These are phyloP conservation scores for Protaetia brevitarsis DNA, from an alignment of 1,140 invertebrate species.

Conservation along the genomic window DNA sequence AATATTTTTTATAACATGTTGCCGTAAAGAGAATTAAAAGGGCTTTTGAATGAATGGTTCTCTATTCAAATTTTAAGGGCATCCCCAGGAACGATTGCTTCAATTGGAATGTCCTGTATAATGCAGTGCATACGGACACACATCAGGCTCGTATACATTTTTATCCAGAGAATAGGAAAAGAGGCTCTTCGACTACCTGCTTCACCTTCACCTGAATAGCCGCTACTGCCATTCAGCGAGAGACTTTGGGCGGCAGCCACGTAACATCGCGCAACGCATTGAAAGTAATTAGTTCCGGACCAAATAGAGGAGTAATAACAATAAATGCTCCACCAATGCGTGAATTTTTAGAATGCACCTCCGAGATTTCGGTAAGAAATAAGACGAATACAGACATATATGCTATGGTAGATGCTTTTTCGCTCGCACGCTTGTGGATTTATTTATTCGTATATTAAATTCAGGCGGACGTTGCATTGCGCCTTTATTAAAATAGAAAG, in stretches of 20 bases:
- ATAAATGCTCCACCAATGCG: not conserved
- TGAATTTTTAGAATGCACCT: not conserved
- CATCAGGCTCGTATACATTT: too few relatives aligned
- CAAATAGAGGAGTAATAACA: not conserved
- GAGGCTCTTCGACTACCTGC: too few relatives aligned
- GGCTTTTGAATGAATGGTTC: too few relatives aligned
- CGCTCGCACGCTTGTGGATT: not conserved
- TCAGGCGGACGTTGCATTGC: too few relatives aligned
- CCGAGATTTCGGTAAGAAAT: not conserved
- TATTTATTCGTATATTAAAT: not conserved
- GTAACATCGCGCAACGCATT: not conserved
- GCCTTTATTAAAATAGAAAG: conserved; percentile 21
- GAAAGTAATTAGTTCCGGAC: conserved; percentile 6
- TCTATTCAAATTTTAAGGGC: too few relatives aligned
- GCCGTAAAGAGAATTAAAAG: too few relatives aligned
- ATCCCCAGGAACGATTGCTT: too few relatives aligned
- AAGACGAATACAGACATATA: not conserved
- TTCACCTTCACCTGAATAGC: not conserved
- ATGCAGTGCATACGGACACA: too few relatives aligned
- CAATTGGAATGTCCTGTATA: too few relatives aligned
- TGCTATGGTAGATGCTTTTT: not conserved
- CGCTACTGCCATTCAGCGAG: not conserved
- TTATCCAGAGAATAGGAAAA: too few relatives aligned
- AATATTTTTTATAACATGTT: too few relatives aligned
- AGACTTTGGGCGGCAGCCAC: not conserved